A percentile compares a stretch with the other conserved stretches of the same genome.
These are phyloP conservation scores for Melanogrammus aeglefinus DNA, from an alignment of 2,797 vertebrate genomes.

Conservation along the genomic window DNA sequence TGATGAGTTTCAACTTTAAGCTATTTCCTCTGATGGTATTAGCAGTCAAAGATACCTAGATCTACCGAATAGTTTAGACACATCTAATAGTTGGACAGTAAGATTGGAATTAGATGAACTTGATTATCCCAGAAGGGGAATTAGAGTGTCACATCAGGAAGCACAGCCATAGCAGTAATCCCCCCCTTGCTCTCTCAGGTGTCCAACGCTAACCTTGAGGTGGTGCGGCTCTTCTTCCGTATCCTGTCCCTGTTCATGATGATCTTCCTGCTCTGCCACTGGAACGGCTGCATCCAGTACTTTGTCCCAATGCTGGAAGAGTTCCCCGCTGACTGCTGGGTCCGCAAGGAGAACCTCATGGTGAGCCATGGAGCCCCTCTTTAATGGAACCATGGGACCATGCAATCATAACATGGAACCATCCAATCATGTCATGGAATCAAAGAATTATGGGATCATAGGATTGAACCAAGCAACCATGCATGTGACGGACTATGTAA, in stretches of 20 bases:
- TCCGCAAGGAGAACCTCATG: constrained; percentile 77
- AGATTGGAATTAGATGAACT: no score
- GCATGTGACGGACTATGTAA: neutral
- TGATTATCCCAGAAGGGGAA: neutral
- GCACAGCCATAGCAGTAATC: neutral
- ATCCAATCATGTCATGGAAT: neutral
- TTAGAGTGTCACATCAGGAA: neutral
- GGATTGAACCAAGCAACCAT: neutral
- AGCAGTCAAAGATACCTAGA: neutral
- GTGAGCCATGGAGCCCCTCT: constrained; percentile 44
- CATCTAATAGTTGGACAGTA: neutral
- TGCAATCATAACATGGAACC: no score
- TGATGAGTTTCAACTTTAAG: neutral
- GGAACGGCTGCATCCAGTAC: constrained; percentile 82
- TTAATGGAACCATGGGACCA: neutral
- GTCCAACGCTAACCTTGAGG: constrained; percentile 77
- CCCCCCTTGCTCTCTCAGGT: constrained; percentile 54
- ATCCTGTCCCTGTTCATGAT: constrained; percentile 77
- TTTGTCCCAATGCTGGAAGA: constrained; percentile 79
- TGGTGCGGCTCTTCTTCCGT: constrained; percentile 73
- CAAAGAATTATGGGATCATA: neutral
- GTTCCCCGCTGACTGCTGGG: constrained; percentile 78
- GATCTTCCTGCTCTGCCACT: constrained; percentile 80
- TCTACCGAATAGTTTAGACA: neutral
- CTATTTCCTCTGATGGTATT: neutral